These are phyloP conservation scores for Ctenoplectra terminalis DNA, from an alignment of 1,140 invertebrate species.

Conservation along the genomic window DNA sequence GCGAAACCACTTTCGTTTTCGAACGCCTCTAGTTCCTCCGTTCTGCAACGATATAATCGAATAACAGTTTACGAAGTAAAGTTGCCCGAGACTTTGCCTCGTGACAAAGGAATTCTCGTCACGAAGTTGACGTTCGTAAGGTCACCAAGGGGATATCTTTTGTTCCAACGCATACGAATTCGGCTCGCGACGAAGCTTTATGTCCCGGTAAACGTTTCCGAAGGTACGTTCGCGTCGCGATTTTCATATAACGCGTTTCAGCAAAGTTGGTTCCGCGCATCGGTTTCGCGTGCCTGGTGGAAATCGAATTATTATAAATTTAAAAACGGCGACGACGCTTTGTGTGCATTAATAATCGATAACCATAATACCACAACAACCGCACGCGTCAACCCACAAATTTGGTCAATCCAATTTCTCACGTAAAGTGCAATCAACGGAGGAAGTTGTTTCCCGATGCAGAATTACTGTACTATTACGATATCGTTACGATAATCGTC, in stretches of 20 bases:
- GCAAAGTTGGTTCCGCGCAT: too few relatives aligned
- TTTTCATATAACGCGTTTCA: neutral
- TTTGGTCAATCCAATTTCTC: constrained; percentile 60
- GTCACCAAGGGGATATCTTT: constrained; percentile 1
- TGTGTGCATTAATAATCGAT: constrained; percentile 4
- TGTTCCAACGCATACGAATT: neutral
- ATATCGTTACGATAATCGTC: too few relatives aligned
- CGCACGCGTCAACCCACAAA: constrained; percentile 33
- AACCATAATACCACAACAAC: constrained; percentile 39
- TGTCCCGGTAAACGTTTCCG: neutral
- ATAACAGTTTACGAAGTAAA: neutral
- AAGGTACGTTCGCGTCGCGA: neutral
- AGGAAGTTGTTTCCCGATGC: constrained; percentile 13
- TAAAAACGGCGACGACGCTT: constrained; percentile 7
- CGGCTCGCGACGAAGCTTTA: neutral
- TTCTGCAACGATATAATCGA: neutral
- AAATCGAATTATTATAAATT: constrained; percentile 29
- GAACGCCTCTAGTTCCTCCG: neutral
- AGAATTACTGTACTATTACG: constrained; percentile 28
- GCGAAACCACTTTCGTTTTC: constrained; percentile 18
- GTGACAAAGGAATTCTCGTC: neutral
- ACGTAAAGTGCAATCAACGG: constrained; percentile 46
- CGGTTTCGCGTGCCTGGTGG: neutral
- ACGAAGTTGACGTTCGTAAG: constrained; percentile 14
- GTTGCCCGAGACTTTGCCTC: neutral